Evolutionary conservation across 2,888 invertebrate species (phyloP).

Genomic region (Yponomeuta evonymella): DNA sequence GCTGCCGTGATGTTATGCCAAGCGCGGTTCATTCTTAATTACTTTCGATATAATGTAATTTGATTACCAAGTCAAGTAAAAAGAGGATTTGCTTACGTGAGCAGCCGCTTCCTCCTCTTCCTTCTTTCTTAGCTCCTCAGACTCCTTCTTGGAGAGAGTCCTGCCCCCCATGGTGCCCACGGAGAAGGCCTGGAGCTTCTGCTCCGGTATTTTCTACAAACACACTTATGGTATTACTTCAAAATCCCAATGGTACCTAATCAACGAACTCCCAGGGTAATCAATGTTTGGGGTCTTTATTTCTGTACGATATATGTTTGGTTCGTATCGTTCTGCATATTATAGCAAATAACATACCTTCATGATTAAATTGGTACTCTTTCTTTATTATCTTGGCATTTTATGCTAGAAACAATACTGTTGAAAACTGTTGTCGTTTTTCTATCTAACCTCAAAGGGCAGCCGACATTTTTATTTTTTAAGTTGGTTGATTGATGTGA

Average conservation of each 20-base stretch:
- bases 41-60: not conserved
- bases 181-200: constrained; percentile 78
- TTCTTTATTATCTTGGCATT: not conserved
- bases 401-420: no score
- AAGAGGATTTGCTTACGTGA: constrained; percentile 76
- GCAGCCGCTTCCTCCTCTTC: constrained; percentile 94
- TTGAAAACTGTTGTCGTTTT: not conserved
- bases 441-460: not conserved
- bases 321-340: not conserved
- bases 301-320: not conserved
- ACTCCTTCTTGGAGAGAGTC: constrained; percentile 85
- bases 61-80: no score
- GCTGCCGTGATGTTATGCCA: no score
- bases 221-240: not conserved
- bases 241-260: not conserved
- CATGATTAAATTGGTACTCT: not conserved
- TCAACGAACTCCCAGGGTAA: not conserved
- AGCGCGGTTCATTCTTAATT: not conserved
- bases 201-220: constrained; percentile 78
- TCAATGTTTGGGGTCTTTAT: not conserved
- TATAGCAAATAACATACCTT: not conserved
- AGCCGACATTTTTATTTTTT: not conserved
- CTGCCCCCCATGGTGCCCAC: constrained; percentile 81
- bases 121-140: constrained; percentile 90
- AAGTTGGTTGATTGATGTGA: no score